phyloP scores from a whole-genome alignment of 2,113 vertebrate genomes.

The Eptatretus burgeri region DNA sequence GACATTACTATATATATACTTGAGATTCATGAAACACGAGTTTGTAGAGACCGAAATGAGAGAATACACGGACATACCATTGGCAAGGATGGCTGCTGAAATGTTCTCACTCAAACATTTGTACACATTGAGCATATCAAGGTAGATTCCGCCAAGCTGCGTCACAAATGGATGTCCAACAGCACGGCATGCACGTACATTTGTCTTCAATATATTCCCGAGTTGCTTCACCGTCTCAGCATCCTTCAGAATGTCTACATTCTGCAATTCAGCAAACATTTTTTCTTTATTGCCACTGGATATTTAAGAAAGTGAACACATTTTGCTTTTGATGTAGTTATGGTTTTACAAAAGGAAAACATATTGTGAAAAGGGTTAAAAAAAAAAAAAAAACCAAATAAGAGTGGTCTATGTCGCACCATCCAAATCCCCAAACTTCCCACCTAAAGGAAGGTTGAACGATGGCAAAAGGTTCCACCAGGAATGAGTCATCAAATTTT shows the following conservation, averaged over 20 bases:
- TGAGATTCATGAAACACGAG: background rate
- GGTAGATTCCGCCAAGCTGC: constrained; percentile 86
- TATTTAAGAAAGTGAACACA: too few relatives aligned
- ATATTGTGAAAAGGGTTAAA: too few relatives aligned
- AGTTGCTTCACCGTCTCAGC: constrained; percentile 97
- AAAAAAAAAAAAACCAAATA: too few relatives aligned
- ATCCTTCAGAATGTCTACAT: constrained; percentile 94
- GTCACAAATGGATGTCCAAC: constrained; percentile 94
- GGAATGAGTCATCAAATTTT: too few relatives aligned
- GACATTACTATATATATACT: background rate
- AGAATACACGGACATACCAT: constrained; percentile 25
- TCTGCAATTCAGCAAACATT: constrained; percentile 19
- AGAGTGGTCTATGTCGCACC: too few relatives aligned
- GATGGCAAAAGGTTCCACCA: too few relatives aligned
- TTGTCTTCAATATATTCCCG: constrained; percentile 93
- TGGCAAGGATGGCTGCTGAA: constrained; percentile 92
- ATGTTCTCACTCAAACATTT: constrained; percentile 99
- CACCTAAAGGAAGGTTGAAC: too few relatives aligned
- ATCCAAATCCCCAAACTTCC: too few relatives aligned
- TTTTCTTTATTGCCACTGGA: too few relatives aligned
- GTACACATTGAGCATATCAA: constrained; percentile 98
- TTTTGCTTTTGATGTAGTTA: too few relatives aligned
- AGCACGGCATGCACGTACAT: constrained; percentile 80
- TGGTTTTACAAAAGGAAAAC: too few relatives aligned
- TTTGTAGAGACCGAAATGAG: background rate